These are phyloP conservation scores for Chrysemys picta DNA, from an alignment of 2,113 vertebrate genomes.

Conservation along the genomic window DNA sequence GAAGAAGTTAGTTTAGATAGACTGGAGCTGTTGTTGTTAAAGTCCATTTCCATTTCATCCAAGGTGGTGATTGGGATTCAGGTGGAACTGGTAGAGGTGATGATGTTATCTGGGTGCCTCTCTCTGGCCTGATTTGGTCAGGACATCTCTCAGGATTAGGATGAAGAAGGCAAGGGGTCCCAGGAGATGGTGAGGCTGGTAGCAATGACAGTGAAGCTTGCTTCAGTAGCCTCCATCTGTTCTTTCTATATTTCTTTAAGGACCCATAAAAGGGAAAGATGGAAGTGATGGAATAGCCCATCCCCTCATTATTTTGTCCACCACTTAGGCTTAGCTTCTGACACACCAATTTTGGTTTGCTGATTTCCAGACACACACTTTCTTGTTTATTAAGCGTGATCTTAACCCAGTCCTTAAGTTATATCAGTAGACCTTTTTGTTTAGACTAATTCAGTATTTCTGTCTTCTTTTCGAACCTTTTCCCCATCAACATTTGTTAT, in stretches of 20 bases:
- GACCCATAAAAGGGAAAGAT: background rate
- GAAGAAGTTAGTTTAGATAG: background rate
- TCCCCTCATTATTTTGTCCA: background rate
- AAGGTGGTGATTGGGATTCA: background rate
- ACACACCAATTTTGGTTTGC: background rate
- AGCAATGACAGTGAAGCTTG: background rate
- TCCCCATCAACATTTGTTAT: background rate
- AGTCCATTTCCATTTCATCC: background rate
- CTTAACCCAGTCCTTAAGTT: background rate
- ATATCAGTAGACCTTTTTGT: background rate
- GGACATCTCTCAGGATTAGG: background rate
- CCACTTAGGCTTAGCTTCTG: background rate
- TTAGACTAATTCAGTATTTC: background rate
- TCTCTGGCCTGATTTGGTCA: background rate
- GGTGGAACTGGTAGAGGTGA: background rate
- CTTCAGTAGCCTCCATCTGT: background rate
- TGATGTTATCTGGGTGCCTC: background rate
- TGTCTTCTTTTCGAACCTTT: background rate
- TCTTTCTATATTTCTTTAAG: background rate
- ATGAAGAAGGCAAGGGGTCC: background rate
- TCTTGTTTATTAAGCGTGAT: background rate
- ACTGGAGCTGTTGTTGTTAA: too few species aligned
- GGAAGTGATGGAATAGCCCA: background rate
- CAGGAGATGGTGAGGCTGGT: background rate
- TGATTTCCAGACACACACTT: background rate